A percentile compares a stretch with the other conserved stretches of the same genome.
phyloP scores from a whole-genome alignment of 2,797 vertebrate species.

The Falco columbarius region DNA sequence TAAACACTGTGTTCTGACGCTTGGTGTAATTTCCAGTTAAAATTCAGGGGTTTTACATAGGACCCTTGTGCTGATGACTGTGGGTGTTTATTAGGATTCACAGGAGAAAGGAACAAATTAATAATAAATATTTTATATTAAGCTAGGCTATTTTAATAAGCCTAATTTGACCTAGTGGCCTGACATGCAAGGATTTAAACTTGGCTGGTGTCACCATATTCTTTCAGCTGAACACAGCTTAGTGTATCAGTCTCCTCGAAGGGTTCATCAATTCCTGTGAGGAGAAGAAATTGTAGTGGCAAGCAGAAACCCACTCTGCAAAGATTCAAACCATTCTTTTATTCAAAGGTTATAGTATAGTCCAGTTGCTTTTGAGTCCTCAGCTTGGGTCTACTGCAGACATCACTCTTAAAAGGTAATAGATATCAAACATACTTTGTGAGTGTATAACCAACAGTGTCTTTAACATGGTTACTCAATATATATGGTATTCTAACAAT shows the following conservation, averaged over 20 bases:
- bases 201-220: not conserved
- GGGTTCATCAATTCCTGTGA: not conserved
- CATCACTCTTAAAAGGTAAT: not conserved
- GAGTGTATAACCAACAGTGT: not conserved
- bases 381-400: not conserved
- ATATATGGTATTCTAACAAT: not conserved
- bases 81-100: not conserved
- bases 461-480: not conserved
- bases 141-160: not conserved
- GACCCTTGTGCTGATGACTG: not conserved
- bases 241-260: not conserved
- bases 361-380: not conserved
- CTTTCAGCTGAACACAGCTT: not conserved
- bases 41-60: not conserved
- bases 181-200: not conserved
- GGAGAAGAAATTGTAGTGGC: not conserved
- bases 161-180: not conserved
- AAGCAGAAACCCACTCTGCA: not conserved
- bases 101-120: not conserved
- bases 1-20: not conserved
- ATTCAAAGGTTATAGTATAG: not conserved
- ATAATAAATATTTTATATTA: not conserved
- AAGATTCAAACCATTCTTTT: not conserved
- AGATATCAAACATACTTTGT: not conserved
- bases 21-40: conserved; percentile 40